Evolutionary conservation across 2,888 invertebrate genomes (phyloP).

Genomic region (Lepidochitona cinerea): DNA sequence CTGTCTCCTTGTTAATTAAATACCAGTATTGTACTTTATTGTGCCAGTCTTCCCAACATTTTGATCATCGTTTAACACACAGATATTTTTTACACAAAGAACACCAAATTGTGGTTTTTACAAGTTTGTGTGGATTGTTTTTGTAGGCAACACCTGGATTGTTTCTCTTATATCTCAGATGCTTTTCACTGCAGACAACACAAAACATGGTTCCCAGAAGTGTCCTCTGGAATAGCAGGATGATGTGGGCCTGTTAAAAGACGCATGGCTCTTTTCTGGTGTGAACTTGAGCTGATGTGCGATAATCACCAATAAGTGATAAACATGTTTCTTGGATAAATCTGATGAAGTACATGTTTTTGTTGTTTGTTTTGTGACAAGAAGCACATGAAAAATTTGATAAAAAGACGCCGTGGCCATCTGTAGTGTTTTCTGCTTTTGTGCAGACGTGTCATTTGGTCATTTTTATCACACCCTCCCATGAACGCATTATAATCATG

Average conservation of each 20-base stretch:
- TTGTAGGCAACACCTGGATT: neutral
- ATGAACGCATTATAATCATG: slow-evolving; percentile 13
- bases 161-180: neutral
- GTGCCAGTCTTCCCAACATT: neutral
- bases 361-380: neutral
- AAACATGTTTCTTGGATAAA: neutral
- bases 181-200: neutral
- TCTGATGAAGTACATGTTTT: neutral
- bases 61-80: neutral
- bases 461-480: slow-evolving; percentile 20
- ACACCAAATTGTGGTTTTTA: neutral
- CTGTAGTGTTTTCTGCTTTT: slow-evolving; percentile 13
- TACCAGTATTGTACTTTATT: neutral
- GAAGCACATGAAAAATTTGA: slow-evolving; percentile 4
- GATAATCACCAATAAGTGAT: neutral
- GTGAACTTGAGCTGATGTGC: neutral
- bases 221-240: neutral
- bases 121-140: neutral
- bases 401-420: slow-evolving; percentile 17
- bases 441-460: slow-evolving; percentile 18
- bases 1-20: neutral
- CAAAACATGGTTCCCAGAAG: neutral
- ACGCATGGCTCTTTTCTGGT: neutral
- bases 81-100: neutral
- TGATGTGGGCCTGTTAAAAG: neutral